A percentile compares a stretch with the other conserved stretches of the same genome.
These are phyloP conservation scores for Cercopithecus mona DNA, from an alignment of 2,113 vertebrate species.

Conservation along the genomic window DNA sequence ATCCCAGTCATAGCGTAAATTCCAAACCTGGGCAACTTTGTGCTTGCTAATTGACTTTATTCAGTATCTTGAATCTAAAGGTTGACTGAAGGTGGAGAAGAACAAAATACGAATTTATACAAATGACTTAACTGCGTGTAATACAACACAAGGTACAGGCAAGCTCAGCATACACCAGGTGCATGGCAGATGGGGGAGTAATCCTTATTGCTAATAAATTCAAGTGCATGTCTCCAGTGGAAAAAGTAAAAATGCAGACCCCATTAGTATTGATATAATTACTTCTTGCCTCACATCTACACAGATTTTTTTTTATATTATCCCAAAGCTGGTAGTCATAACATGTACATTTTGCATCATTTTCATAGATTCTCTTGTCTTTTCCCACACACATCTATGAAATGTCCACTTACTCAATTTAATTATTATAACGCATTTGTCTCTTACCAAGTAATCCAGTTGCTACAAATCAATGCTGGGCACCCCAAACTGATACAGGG, in stretches of 20 bases:
- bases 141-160: background rate
- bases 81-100: background rate
- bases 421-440: background rate
- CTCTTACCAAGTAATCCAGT: background rate
- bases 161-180: background rate
- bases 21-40: background rate
- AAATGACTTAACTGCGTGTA: background rate
- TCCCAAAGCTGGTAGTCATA: background rate
- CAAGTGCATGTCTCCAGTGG: background rate
- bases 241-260: conserved; percentile 11
- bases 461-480: background rate
- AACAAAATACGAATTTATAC: background rate
- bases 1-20: background rate
- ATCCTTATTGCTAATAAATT: background rate
- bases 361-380: background rate
- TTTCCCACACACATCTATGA: background rate
- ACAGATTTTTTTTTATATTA: background rate
- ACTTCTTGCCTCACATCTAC: background rate
- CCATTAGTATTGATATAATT: conserved; percentile 14
- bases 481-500: background rate
- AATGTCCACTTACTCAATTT: background rate
- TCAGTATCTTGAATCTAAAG: conserved; percentile 48
- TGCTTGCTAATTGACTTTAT: conserved; percentile 3
- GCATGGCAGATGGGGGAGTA: background rate
- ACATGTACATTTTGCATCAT: background rate